Evolutionary conservation across 2,888 invertebrate species (phyloP), one percentile per base, ranked within the genome.

Genomic region (Spatulosminthurus flaviceps): DNA sequence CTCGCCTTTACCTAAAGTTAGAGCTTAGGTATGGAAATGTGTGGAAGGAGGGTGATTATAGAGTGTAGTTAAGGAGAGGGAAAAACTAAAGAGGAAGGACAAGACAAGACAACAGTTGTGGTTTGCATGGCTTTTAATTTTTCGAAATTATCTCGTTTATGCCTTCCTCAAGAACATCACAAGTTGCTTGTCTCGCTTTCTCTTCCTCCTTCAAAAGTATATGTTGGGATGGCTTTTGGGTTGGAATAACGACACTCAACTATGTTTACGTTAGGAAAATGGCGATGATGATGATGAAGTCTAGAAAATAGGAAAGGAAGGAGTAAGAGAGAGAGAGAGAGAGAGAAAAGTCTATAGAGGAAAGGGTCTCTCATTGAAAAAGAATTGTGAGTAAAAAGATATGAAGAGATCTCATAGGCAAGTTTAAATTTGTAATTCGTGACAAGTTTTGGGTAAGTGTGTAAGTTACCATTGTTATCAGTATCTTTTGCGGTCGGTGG

Each of bases 81-180:
- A 70, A 29, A 41, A 29, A 29, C 21, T 72, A 43, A 72, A n/a
- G 21, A 71, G 21, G 29, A 34, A 34, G 34, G 34, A 34, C 5
- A 34, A 34, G 34, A 72, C 42, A 72, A 72, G 34, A 72, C 21
- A 22, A 72, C 19, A 11, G 22, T 22, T 11, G 64, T 24, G 22
- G 22, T 64, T 64, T 64, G 22, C 64, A 64, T 80, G 80, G 78
- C 74, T 80, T 80, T 76, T 80, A 80, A 80, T 80, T 80, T 80
- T 80, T 80, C 72, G 67, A 80, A 80, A 80, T 80, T 80, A 78
- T 80, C 80, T 80, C 80, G 78, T 78, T 78, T 80, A 80, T 80
- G 70, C 78, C 74, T 80, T 80, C 72, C 78, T 80, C 69, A 67
- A 73, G 73, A 77, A 51, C n/a, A 51, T 51, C 51, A 43, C 70